Conservation (phyloP, 92 coral and sea anemone genomes). For the Epizoanthus scotinus region DNA sequence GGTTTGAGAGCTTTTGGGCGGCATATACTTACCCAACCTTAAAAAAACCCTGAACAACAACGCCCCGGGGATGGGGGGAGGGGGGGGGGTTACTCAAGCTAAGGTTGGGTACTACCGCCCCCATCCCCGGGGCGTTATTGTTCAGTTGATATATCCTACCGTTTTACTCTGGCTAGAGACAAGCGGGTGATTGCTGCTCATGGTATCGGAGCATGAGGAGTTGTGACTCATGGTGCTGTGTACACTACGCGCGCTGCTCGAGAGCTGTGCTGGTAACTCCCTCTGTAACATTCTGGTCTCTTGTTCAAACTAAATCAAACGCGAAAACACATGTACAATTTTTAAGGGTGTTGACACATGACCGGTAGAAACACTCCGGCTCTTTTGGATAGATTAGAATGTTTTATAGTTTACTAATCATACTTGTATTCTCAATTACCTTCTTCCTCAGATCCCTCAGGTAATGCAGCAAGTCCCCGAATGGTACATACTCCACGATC, state of each 20-base stretch:
- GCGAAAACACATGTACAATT: not conserved
- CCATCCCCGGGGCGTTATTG: too few relatives aligned
- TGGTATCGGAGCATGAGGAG: not conserved
- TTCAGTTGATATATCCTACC: conserved; percentile 46
- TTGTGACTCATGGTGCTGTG: not conserved
- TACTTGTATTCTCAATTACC: conserved; percentile 37
- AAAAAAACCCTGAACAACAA: too few relatives aligned
- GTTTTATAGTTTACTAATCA: too few relatives aligned
- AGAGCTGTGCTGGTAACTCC: not conserved
- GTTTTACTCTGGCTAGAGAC: conserved; percentile 47
- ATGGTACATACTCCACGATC: conserved; percentile 80
- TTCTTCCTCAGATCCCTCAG: conserved; percentile 72
- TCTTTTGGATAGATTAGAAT: too few relatives aligned
- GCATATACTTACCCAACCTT: too few relatives aligned
- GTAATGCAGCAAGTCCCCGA: conserved; percentile 77
- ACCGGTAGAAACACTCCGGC: not conserved
- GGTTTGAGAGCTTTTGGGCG: too few relatives aligned
- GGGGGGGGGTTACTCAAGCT: too few relatives aligned
- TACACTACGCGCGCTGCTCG: not conserved
- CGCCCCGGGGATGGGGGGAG: too few relatives aligned
- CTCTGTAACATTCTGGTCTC: not conserved
- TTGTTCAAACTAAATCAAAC: conserved; percentile 11
- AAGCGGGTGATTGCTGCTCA: conserved; percentile 48
- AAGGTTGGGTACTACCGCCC: too few relatives aligned
- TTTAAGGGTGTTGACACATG: not conserved